Evolutionary conservation across 2,113 vertebrate genomes (phyloP).

Genomic region (Indri indri): DNA sequence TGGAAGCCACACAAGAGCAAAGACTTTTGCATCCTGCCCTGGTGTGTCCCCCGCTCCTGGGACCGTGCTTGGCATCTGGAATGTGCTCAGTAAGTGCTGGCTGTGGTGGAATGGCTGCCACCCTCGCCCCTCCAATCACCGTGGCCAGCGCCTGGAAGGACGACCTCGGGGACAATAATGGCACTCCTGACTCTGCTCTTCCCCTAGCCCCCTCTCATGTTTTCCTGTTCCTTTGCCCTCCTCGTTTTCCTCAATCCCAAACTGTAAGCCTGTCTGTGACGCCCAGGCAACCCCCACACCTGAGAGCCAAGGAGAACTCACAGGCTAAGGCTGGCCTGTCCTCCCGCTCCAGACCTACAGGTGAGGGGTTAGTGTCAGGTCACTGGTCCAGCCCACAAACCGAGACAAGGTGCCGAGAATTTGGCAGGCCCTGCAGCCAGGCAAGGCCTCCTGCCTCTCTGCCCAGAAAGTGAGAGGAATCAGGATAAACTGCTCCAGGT

Average conservation of each 20-base stretch:
- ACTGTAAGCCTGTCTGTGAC: background rate
- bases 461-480: background rate
- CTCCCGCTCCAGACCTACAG: background rate
- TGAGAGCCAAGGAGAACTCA: too few relatives aligned
- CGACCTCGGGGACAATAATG: rapidly evolving
- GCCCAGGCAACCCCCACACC: background rate
- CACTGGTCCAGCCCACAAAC: background rate
- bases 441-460: background rate
- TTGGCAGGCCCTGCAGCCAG: background rate
- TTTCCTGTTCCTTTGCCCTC: background rate
- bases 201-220: background rate
- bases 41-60: background rate
- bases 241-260: too few relatives aligned
- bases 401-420: background rate
- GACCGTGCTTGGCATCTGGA: background rate
- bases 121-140: rapidly evolving
- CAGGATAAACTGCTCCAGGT: background rate
- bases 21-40: background rate
- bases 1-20: background rate
- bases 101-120: rapidly evolving
- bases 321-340: background rate
- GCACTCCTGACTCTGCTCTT: background rate
- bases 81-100: background rate
- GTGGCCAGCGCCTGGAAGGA: background rate
- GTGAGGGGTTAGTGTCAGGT: background rate